phyloP scores from a whole-genome alignment of 2,888 invertebrate genomes.

The Drosophila atroscutellata region DNA sequence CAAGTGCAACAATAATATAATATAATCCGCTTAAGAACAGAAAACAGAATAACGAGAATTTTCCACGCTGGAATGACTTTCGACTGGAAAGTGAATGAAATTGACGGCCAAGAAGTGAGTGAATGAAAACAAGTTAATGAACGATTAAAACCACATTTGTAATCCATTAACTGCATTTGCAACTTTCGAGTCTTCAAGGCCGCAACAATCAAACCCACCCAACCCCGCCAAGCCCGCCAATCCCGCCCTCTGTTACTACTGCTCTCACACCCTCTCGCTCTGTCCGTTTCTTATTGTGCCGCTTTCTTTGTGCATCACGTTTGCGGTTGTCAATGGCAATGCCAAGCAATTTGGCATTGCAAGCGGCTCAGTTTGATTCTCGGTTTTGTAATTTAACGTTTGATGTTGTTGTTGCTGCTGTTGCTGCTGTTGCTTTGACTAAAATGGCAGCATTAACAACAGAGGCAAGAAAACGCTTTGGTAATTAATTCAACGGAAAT shows the following conservation, averaged over 20 bases:
- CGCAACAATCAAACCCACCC: neutral
- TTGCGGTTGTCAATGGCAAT: constrained; percentile 54
- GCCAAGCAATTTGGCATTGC: constrained; percentile 54
- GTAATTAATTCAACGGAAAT: constrained; percentile 73
- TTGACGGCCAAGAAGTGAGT: neutral
- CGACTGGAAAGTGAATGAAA: constrained; percentile 26
- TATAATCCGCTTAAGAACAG: constrained; percentile 43
- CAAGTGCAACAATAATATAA: constrained; percentile 35
- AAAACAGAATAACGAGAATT: constrained; percentile 19
- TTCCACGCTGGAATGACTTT: constrained; percentile 36
- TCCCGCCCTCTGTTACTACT: neutral
- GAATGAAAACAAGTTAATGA: constrained; percentile 3
- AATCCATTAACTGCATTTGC: constrained; percentile 24
- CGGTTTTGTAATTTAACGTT: constrained; percentile 40
- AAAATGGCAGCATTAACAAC: constrained; percentile 19
- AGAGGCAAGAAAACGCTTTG: constrained; percentile 32
- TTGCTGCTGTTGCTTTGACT: constrained; percentile 27
- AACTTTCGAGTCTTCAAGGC: constrained; percentile 49
- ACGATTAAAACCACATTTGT: constrained; percentile 1
- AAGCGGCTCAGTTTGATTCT: constrained; percentile 59
- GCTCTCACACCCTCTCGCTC: neutral
- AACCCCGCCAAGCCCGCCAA: too few relatives aligned
- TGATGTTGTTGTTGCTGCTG: constrained; percentile 31
- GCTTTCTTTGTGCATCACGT: constrained; percentile 61
- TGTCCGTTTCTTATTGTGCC: constrained; percentile 9